A percentile compares a stretch with the other conserved stretches of the same genome.
phyloP scores from a whole-genome alignment of 2,888 invertebrate species.

The Sialis fuliginosa region DNA sequence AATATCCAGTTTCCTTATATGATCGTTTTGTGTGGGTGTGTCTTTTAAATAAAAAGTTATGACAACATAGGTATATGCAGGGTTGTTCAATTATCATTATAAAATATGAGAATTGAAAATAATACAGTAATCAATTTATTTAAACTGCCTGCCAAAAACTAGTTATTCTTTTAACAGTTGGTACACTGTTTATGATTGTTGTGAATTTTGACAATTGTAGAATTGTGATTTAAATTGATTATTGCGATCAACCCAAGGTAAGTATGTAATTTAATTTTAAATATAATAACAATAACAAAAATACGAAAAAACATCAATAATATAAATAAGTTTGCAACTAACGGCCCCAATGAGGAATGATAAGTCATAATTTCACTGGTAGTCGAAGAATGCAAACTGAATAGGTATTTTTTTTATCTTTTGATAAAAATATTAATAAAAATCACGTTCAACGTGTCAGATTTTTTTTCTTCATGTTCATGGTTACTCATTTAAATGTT shows the following conservation, averaged over 20 bases:
- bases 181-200: too few species aligned
- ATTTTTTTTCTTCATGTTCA: background rate
- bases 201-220: too few species aligned
- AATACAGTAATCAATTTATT: too few species aligned
- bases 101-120: too few species aligned
- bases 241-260: background rate
- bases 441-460: background rate
- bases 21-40: too few species aligned
- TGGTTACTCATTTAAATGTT: background rate
- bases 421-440: background rate
- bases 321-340: background rate
- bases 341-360: conserved; percentile 40
- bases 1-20: too few species aligned
- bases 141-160: too few species aligned
- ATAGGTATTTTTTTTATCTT: conserved; percentile 2
- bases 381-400: conserved; percentile 20
- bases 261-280: background rate
- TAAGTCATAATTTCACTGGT: conserved; percentile 41
- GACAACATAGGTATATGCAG: too few species aligned
- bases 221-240: too few species aligned
- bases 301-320: background rate
- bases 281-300: background rate
- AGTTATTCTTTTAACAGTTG: too few species aligned
- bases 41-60: too few species aligned
- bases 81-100: too few species aligned